A percentile compares a stretch with the other conserved stretches of the same genome.
These are phyloP conservation scores for Brachyptera putata DNA, from an alignment of 2,888 invertebrate species.

Conservation along the genomic window DNA sequence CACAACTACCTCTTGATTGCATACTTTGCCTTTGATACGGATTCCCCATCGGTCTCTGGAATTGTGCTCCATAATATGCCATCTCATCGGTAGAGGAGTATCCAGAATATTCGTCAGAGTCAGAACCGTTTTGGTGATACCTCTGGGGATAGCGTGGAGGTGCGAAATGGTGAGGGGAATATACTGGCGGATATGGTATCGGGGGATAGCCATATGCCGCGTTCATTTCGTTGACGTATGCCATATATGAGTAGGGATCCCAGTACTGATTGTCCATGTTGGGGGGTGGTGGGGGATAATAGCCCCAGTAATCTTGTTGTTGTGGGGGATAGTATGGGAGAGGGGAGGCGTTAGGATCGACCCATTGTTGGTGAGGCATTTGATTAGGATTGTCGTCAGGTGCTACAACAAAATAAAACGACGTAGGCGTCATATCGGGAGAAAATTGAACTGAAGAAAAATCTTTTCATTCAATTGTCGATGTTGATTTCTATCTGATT, in stretches of 20 bases:
- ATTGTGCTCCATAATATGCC: slow-evolving; percentile 39
- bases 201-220: slow-evolving; percentile 35
- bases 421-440: background rate
- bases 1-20: no score
- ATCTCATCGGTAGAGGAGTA: slow-evolving; percentile 49
- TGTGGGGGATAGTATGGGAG: slow-evolving; percentile 17
- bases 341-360: slow-evolving; percentile 23
- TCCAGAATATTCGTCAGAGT: slow-evolving; percentile 38
- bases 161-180: slow-evolving; percentile 35
- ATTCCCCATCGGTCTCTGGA: slow-evolving; percentile 5
- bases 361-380: background rate
- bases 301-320: slow-evolving; percentile 31
- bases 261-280: slow-evolving; percentile 34
- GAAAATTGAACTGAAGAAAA: no score
- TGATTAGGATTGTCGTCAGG: background rate
- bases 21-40: no score
- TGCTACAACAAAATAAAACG: no score
- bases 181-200: slow-evolving; percentile 28
- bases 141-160: slow-evolving; percentile 35
- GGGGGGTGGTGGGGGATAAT: slow-evolving; percentile 26
- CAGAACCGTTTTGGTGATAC: slow-evolving; percentile 27
- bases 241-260: slow-evolving; percentile 38
- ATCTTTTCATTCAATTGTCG: no score
- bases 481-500: no score
- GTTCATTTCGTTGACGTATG: slow-evolving; percentile 38